phyloP scores from a whole-genome alignment of 2,888 invertebrate genomes.

The Ophion slaviceki region DNA sequence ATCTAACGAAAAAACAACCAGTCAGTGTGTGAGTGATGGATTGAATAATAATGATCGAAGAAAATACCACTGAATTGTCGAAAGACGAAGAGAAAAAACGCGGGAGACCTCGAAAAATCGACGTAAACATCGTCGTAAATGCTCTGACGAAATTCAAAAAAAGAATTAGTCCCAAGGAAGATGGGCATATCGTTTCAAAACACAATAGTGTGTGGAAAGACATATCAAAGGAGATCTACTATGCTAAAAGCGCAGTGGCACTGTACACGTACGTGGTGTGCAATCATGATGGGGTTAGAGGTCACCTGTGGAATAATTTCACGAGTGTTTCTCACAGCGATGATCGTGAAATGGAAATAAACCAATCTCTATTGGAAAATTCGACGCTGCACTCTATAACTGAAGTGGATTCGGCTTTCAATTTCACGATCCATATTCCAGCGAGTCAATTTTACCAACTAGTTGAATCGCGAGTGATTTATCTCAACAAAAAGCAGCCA shows the following conservation, averaged over 20 bases:
- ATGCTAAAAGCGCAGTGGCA: constrained; percentile 23
- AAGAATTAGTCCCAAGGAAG: constrained; percentile 19
- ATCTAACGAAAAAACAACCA: too few relatives aligned
- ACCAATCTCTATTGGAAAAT: neutral
- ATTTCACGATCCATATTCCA: constrained; percentile 28
- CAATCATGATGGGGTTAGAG: constrained; percentile 42
- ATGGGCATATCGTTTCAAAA: constrained; percentile 39
- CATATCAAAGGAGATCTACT: constrained; percentile 26
- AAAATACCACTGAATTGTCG: neutral
- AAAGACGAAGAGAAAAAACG: constrained; percentile 10
- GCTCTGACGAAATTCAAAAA: constrained; percentile 23
- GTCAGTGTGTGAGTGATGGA: neutral
- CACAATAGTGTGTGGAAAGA: constrained; percentile 18
- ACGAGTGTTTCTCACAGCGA: neutral
- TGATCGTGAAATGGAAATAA: neutral
- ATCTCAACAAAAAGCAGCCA: constrained; percentile 24
- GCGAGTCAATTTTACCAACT: constrained; percentile 37
- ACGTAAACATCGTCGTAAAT: constrained; percentile 17
- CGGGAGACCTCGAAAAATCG: constrained; percentile 39
- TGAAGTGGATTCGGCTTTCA: neutral
- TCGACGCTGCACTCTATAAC: constrained; percentile 17
- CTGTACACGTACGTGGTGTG: constrained; percentile 49
- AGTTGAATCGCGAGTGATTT: constrained; percentile 20
- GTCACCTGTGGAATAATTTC: constrained; percentile 26
- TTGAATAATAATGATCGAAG: neutral